Evolutionary conservation across 2,797 vertebrate genomes (phyloP), one percentile per base, ranked within the genome.

Genomic region (Sus cebifrons): DNA sequence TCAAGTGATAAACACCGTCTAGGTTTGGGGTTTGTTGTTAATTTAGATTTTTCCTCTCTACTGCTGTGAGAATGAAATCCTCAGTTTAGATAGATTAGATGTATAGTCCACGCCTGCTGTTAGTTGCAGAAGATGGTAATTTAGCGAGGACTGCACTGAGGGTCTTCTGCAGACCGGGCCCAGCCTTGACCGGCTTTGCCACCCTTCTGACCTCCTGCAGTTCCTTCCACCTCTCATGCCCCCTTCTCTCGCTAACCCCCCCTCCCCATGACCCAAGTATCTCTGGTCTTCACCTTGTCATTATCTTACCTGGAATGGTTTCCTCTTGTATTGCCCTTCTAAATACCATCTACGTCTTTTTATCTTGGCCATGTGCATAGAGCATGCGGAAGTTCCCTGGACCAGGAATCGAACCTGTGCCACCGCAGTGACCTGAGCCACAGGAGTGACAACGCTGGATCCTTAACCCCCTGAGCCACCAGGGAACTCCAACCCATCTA

Each of bases 1-100:
- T 75, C 62, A 87, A 52, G 25, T 1, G 6, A 36, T 65, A 58
- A 73, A 56, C n/a, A 64, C 17, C 58, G 27, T 27, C 67, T 84
- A 84, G 78, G 13, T 36, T 93, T 92, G 9, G 21, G 18, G 49
- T 36, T 79, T 85, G 32, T 21, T 89, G 89, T 89, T 52, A 79
- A 56, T 32, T 85, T 67, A 56, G 5, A 67, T 6, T 15, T 89
- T 89, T 79, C 64, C 6, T 21, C 36, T 86, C 44, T 92, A 6
- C 56, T 73, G 1, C 52, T 89, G 29, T 25, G 77, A 44, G 16
- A 77, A 60, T 83, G 25, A 54, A 68, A 32, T 70, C 92, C 40
- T 95, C 52, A 62, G 60, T 84, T 79, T 60, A 86, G 71, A 27
- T 56, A 15, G 29, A 83, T 70, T 16, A 84, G 21, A 29, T 62